Evolutionary conservation across 2,888 invertebrate genomes (phyloP), one percentile per base, ranked within the genome.

Genomic region (Vanessa cardui): DNA sequence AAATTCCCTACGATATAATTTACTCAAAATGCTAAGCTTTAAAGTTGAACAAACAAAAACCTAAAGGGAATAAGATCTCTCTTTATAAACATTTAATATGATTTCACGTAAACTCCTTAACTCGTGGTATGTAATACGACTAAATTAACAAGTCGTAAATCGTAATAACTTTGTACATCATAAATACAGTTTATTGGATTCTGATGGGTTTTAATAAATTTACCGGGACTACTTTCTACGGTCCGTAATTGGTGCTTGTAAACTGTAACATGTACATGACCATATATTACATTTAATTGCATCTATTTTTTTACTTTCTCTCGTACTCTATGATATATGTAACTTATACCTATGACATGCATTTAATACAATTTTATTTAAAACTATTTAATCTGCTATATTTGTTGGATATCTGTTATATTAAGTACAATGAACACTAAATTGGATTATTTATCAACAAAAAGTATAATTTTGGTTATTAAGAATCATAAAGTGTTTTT

Each of bases 171-270:
- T 58, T 58, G 59, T 70, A 59, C 62, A 44, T 64, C 68, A 65
- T 72, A 72, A 72, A 72, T 70, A 68, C 47, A 31, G 44, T 68
- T 64, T 71, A 71, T 71, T 65, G 66, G 68, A 64, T 72, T 72
- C 72, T 70, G 73, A 72, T 70, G 64, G 68, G 50, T 66, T 69
- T 71, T 72, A 76, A 72, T 73, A 72, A 75, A 74, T 75, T 74
- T 71, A 59, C 70, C 66, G 62, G 61, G 70, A 73, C 69, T 56
- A 74, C 75, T 76, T 76, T 75, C 75, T 72, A 69, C 68, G 59
- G 47, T 6, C 52, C 62, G 62, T 70, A 70, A 70, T 70, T 70
- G 69, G 69, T 70, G 64, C 70, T 70, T 70, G 70, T 70, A 68
- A 68, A 68, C 50, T 61, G 58, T 64, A 61, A 61, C 64, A 50